Conservation (phyloP, 1,140 invertebrate genomes). For the Pemphigus obesinymphae region DNA sequence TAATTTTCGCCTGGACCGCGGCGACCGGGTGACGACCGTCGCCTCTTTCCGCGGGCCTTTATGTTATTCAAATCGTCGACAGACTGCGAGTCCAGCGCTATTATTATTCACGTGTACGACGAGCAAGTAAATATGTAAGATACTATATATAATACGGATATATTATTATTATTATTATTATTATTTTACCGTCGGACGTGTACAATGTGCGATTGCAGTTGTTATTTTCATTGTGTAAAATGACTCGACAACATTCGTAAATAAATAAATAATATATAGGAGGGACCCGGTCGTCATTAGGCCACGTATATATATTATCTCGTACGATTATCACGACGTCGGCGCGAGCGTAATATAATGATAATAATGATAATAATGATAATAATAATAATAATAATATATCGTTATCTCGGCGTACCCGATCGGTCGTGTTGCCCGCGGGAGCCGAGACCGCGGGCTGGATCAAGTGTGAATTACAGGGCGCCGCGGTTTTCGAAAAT, state of each 20-base stretch:
- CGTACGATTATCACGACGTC: neutral
- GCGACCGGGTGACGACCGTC: neutral
- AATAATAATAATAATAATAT: slow-evolving; percentile 7
- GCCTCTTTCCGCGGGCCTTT: neutral
- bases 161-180: slow-evolving; percentile 7
- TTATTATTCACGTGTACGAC: neutral
- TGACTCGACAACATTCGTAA: slow-evolving; percentile 23
- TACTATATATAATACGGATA: neutral
- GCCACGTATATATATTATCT: slow-evolving; percentile 18
- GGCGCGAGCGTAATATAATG: neutral
- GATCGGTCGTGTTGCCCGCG: slow-evolving; percentile 9
- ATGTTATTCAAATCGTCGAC: neutral
- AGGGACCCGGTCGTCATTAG: slow-evolving; percentile 15
- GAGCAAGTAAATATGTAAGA: neutral
- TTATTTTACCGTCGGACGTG: neutral
- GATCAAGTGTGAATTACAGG: slow-evolving; percentile 30
- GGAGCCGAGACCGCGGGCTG: neutral
- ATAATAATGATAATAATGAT: too few relatives aligned
- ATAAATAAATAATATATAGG: neutral
- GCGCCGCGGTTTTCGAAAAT: slow-evolving; percentile 21
- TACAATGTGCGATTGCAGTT: neutral
- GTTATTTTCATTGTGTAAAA: slow-evolving; percentile 40
- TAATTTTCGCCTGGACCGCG: slow-evolving; percentile 11
- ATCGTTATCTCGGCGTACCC: slow-evolving; percentile 21
- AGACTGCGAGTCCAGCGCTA: too few relatives aligned